Percentiles rank a stretch among this genome's conserved stretches.
Evolutionary conservation across 2,113 vertebrate species (phyloP).

Genomic region (Lates calcarifer): DNA sequence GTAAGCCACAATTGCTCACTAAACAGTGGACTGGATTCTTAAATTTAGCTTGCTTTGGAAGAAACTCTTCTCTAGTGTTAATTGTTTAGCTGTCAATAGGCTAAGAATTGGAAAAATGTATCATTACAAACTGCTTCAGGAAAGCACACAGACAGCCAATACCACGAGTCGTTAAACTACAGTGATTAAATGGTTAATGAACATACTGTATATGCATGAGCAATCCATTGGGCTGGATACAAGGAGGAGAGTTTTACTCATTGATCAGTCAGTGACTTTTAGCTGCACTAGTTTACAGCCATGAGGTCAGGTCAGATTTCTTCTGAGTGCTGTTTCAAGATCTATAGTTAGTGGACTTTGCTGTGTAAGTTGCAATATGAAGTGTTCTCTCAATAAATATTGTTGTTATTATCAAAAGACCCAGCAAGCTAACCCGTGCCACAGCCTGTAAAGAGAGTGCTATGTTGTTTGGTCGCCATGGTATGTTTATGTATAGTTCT

Average conservation of each 20-base stretch:
- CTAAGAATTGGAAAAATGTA: conserved; percentile 14
- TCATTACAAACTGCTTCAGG: conserved; percentile 21
- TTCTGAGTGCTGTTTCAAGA: conserved; percentile 8
- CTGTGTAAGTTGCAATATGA: conserved; percentile 25
- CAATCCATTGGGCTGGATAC: conserved; percentile 28
- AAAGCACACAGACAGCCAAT: conserved; percentile 34
- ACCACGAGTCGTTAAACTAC: conserved; percentile 28
- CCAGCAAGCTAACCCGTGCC: conserved; percentile 14
- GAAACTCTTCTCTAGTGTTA: conserved; percentile 23
- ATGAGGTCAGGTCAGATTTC: conserved; percentile 1
- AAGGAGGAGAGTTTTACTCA: background rate
- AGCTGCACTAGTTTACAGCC: conserved; percentile 17
- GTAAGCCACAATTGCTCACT: background rate
- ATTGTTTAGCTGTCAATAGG: conserved; percentile 10
- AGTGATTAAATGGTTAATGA: conserved; percentile 54
- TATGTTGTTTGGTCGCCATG: conserved; percentile 41
- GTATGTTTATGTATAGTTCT: conserved; percentile 38
- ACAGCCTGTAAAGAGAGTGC: conserved; percentile 15
- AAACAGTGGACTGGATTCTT: background rate
- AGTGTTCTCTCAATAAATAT: conserved; percentile 44
- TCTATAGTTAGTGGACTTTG: background rate
- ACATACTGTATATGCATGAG: conserved; percentile 31
- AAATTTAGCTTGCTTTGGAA: background rate
- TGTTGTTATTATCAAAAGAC: conserved; percentile 47
- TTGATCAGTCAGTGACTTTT: conserved; percentile 12